phyloP scores from a whole-genome alignment of 2,888 invertebrate species.

The Callyntrura sp. region DNA sequence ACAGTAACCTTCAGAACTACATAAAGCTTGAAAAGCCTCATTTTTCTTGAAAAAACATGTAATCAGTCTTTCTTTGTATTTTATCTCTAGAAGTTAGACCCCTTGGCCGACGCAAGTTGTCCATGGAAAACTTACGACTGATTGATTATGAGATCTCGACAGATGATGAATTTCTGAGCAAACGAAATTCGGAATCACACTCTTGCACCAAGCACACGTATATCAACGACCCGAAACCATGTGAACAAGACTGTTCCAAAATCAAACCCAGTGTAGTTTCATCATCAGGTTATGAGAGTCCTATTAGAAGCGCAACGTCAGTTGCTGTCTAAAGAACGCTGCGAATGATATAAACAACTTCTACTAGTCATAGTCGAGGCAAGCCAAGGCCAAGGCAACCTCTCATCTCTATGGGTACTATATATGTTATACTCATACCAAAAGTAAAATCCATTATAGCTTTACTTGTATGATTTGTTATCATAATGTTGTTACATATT shows the following conservation, averaged over 20 bases:
- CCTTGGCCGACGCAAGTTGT: conserved; percentile 72
- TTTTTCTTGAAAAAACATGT: conserved; percentile 24
- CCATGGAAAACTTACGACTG: conserved; percentile 83
- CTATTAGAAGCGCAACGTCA: conserved; percentile 79
- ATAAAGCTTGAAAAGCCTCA: background rate
- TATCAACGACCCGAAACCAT: conserved; percentile 77
- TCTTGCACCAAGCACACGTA: conserved; percentile 76
- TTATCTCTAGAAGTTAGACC: conserved; percentile 54
- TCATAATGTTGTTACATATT: background rate
- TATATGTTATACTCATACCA: conserved; percentile 36
- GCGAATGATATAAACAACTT: conserved; percentile 12
- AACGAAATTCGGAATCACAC: conserved; percentile 59
- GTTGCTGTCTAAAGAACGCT: conserved; percentile 64
- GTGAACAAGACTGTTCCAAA: conserved; percentile 76
- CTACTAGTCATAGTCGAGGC: conserved; percentile 53
- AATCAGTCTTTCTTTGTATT: background rate
- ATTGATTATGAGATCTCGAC: conserved; percentile 83
- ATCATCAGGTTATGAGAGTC: conserved; percentile 82
- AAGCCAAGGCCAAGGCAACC: conserved; percentile 32
- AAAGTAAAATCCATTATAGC: conserved; percentile 36
- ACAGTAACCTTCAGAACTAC: too few relatives aligned
- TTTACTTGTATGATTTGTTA: conserved; percentile 22
- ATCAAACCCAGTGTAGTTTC: conserved; percentile 61
- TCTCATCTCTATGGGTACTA: conserved; percentile 53
- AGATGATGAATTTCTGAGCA: conserved; percentile 78